These are phyloP conservation scores for Pocillopora damicornis DNA, from an alignment of 64 coral and sea anemone species.

Conservation along the genomic window DNA sequence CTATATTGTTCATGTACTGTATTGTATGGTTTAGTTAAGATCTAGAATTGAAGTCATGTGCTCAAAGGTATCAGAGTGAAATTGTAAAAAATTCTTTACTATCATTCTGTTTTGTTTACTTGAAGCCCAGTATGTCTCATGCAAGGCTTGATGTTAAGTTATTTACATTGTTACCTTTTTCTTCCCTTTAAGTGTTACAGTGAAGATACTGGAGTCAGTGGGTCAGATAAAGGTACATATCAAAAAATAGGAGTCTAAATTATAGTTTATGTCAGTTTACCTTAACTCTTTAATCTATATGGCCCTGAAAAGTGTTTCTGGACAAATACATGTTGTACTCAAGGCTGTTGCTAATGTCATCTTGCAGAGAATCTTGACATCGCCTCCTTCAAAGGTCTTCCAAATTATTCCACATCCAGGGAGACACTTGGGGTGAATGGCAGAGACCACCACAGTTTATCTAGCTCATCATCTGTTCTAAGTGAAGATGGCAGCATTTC, in stretches of 20 bases:
- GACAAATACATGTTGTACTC: too few species aligned
- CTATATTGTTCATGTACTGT: too few species aligned
- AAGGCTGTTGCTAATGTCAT: neutral
- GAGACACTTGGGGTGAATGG: conserved; percentile 1
- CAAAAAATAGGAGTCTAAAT: neutral
- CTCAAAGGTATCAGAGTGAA: too few species aligned
- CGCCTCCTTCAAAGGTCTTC: conserved; percentile 80
- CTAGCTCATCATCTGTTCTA: conserved; percentile 1
- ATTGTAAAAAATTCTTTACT: too few species aligned
- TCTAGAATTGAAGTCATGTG: too few species aligned
- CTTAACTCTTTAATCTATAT: neutral
- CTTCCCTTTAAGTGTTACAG: conserved; percentile 46
- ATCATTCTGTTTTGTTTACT: too few species aligned
- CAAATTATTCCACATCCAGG: conserved; percentile 20
- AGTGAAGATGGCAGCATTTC: conserved; percentile 13
- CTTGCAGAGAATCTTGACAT: conserved; percentile 77
- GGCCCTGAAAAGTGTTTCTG: too few species aligned
- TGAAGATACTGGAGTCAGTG: conserved; percentile 61
- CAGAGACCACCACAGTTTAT: neutral
- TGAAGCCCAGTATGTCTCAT: neutral
- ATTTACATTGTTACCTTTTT: neutral
- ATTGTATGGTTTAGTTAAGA: too few species aligned
- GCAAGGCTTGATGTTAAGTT: neutral
- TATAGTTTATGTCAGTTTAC: neutral
- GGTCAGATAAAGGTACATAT: conserved; percentile 84